Evolutionary conservation across 1,140 invertebrate genomes (phyloP).

Genomic region (Drosophila guanche): DNA sequence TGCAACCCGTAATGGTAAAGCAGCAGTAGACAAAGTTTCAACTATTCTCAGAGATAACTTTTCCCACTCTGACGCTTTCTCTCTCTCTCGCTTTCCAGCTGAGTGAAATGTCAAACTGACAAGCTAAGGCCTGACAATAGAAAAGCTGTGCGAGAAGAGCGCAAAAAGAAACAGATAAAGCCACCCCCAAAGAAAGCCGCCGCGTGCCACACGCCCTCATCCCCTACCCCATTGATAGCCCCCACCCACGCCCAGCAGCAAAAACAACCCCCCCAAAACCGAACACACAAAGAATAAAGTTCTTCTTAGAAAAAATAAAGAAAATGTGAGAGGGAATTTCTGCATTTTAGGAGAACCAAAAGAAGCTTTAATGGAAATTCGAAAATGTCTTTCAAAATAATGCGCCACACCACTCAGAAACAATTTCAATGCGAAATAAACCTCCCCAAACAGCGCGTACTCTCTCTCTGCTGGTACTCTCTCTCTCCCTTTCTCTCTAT

Average conservation of each 20-base stretch:
- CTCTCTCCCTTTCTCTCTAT: constrained; percentile 6
- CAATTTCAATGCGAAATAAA: background rate
- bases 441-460: background rate
- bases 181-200: constrained; percentile 50
- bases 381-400: background rate
- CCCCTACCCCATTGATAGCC: background rate
- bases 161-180: constrained; percentile 57
- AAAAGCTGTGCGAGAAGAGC: constrained; percentile 46
- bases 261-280: constrained; percentile 30
- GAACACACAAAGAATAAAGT: constrained; percentile 19
- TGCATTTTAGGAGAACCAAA: background rate
- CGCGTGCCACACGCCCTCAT: constrained; percentile 7
- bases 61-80: background rate
- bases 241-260: background rate
- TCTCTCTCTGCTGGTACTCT: background rate
- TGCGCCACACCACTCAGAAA: constrained; percentile 15
- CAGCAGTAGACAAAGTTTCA: too few relatives aligned
- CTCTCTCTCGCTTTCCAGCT: background rate
- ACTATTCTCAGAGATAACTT: background rate
- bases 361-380: background rate
- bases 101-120: constrained; percentile 66
- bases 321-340: background rate
- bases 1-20: background rate
- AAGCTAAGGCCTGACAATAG: constrained; percentile 37
- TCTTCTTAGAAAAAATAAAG: constrained; percentile 13